Base-by-base conservation (phyloP, 2,113 vertebrate species). In the Apteryx owenii region DNA sequence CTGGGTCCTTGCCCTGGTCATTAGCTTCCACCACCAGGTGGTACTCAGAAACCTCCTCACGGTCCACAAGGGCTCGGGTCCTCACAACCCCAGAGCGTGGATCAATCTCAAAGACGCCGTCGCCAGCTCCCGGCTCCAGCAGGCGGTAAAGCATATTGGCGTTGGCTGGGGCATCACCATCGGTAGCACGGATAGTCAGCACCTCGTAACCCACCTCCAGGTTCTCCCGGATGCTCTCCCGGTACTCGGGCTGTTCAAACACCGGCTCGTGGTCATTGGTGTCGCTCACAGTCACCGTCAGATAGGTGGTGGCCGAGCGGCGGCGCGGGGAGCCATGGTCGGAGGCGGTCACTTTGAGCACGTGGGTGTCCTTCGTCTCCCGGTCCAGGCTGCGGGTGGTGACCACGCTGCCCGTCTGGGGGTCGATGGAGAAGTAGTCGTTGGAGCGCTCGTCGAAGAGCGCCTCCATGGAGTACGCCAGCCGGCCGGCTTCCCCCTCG, bases 101-200 rank as follows among this genome's bases (percentile, higher is more conserved):
- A 33, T 99, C 99, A 0, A 99, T 99, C 95, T 99, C 99, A 76
- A 99, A 99, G 64, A 98, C 98, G 1, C 98, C 97, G 0, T 98
- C 97, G 0, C 97, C 98, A 0, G 98, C 98, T 0, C 97, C 98
- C 0, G 98, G 99, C 70, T 98, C 98, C 66, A 99, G 98, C 51
- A 99, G 98, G 72, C 98, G 99, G 95, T 99, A 99, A 20, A 99
- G 98, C 99, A 99, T 99, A 81, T 99, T 99, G 90, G 99, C 99
- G 0, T 99, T 99, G 91, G 99, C 99, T 3, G 99, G 99, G 6
- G 99, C 99, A 10, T 99, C 99, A 0, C 99, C 99, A 1, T 99
- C 99, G 0, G 99, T 99, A 65, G 99, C 99, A 1, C 99, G 98
- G 77, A 99, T 98, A 2, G 99, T 99, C 97, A 99, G 98, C 86